A percentile compares a stretch with the other conserved stretches of the same genome.
These are phyloP conservation scores for Aphidius ervi DNA, from an alignment of 1,140 invertebrate species.

Conservation along the genomic window DNA sequence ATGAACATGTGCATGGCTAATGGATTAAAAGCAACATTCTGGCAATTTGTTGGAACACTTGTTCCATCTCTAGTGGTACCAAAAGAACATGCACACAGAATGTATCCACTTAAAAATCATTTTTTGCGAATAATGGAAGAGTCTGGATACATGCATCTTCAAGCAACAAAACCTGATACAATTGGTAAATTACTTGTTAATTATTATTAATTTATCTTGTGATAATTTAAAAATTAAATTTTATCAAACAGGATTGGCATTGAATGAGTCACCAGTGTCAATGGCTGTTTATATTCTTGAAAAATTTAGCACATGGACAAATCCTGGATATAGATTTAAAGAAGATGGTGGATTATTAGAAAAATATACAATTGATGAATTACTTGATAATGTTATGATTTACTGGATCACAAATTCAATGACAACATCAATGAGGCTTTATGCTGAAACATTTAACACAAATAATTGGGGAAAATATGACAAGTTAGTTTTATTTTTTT, in stretches of 20 bases:
- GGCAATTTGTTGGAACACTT: slow-evolving; percentile 55
- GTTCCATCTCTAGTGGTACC: slow-evolving; percentile 59
- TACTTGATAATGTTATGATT: slow-evolving; percentile 85
- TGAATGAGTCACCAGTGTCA: slow-evolving; percentile 67
- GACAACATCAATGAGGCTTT: slow-evolving; percentile 72
- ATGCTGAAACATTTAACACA: slow-evolving; percentile 61
- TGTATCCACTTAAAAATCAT: slow-evolving; percentile 60
- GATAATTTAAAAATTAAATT: slow-evolving; percentile 20
- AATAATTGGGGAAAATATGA: slow-evolving; percentile 50
- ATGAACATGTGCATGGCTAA: slow-evolving; percentile 59
- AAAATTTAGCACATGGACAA: slow-evolving; percentile 79
- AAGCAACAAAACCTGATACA: slow-evolving; percentile 88
- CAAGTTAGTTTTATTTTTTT: slow-evolving; percentile 40
- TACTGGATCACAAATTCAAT: slow-evolving; percentile 79
- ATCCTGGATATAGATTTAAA: slow-evolving; percentile 54
- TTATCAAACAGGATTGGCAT: slow-evolving; percentile 54
- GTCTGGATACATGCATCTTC: slow-evolving; percentile 77
- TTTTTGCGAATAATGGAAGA: slow-evolving; percentile 60
- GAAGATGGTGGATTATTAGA: slow-evolving; percentile 70
- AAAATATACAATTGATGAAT: slow-evolving; percentile 65
- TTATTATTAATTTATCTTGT: slow-evolving; percentile 10
- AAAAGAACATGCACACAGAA: slow-evolving; percentile 53
- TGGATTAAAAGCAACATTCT: slow-evolving; percentile 45
- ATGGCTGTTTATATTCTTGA: slow-evolving; percentile 81
- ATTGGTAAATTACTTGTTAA: slow-evolving; percentile 58